Conservation (phyloP, 2,888 invertebrate species). For the Drosophila subquinaria region DNA sequence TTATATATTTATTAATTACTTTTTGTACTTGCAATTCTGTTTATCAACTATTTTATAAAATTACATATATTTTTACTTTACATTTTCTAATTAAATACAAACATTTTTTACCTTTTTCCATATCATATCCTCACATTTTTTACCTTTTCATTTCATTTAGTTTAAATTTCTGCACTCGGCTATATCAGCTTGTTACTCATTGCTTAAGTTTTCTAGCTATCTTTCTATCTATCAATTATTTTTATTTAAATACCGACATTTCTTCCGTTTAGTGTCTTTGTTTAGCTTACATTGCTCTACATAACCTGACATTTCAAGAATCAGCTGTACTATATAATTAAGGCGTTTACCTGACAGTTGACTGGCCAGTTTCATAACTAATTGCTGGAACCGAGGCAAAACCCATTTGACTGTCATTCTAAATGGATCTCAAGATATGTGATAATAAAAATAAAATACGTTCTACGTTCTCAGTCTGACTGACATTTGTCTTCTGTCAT, state of each 20-base stretch:
- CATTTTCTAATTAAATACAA: neutral
- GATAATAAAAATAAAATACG: neutral
- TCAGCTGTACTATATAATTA: neutral
- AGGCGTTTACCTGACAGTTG: neutral
- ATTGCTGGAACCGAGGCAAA: neutral
- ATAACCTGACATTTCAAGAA: constrained; percentile 14
- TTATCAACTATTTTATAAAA: neutral
- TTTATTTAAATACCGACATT: neutral
- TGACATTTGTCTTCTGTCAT: constrained; percentile 6
- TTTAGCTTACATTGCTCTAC: constrained; percentile 1
- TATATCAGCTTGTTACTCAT: neutral
- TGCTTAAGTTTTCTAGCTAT: neutral
- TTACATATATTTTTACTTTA: neutral
- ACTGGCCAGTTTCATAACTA: constrained; percentile 3
- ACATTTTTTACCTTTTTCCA: neutral
- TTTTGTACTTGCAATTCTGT: neutral
- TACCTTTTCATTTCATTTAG: neutral
- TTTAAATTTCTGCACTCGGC: neutral
- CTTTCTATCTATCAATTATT: neutral
- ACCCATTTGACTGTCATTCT: constrained; percentile 3
- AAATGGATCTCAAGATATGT: constrained; percentile 16
- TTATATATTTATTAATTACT: no score
- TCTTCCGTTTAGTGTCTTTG: neutral
- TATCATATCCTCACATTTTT: neutral
- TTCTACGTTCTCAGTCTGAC: neutral